Evolutionary conservation across 2,113 vertebrate species (phyloP).

Genomic region (Petaurus breviceps): DNA sequence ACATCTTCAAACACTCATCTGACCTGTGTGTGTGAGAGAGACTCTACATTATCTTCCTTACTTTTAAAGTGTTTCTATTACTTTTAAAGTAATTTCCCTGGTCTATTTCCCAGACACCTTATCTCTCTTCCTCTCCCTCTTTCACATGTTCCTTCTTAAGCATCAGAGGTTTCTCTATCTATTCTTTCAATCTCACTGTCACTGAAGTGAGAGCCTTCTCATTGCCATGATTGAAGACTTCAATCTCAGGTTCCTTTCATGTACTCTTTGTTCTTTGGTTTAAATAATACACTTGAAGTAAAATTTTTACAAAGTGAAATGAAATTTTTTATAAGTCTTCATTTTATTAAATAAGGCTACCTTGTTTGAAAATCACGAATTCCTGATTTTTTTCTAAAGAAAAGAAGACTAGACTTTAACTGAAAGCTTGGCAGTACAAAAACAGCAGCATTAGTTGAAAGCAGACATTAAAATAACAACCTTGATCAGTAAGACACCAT

Average conservation of each 20-base stretch:
- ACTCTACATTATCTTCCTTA: background rate
- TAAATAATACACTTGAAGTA: background rate
- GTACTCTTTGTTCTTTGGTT: constrained; percentile 3
- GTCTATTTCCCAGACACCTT: background rate
- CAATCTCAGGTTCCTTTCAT: background rate
- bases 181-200: background rate
- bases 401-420: background rate
- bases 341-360: background rate
- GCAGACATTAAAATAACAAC: background rate
- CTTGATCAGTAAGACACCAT: background rate
- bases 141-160: background rate
- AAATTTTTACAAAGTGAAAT: background rate
- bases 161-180: constrained; percentile 2
- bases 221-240: background rate
- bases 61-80: background rate
- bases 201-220: background rate
- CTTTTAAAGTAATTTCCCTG: background rate
- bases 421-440: background rate
- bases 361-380: background rate
- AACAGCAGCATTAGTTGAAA: constrained; percentile 6
- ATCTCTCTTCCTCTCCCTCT: background rate
- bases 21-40: background rate
- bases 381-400: constrained; percentile 4
- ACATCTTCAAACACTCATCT: background rate
- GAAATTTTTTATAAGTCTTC: background rate